Base-by-base conservation (phyloP, 2,113 vertebrate genomes). In the Pituophis catenifer region DNA sequence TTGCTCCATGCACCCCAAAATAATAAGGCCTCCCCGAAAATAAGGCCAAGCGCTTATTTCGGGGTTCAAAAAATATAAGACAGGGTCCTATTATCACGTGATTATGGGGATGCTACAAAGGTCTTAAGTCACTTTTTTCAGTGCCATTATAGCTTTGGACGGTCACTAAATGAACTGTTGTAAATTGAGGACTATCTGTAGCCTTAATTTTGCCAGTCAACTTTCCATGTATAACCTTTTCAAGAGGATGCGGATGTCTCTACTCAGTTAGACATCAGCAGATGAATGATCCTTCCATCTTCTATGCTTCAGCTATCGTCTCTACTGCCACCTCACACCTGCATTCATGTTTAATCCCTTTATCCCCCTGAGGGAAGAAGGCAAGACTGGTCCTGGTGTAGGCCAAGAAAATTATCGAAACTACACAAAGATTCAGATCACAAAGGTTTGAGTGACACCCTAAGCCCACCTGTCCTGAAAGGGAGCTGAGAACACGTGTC, bases 391-490 rank as follows among this genome's bases (percentile, higher is more conserved):
- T 86, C n/a, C 23, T 54, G n/a, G 13, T 48, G n/a, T n/a, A 93
- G 75, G 19, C 21, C 91, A 91, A 94, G 96, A 94, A 95, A 92
- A 57, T 44, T 95, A 95, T 95, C 95, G 75, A 13, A 65, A 54
- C 90, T 53, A 8, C 38, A 85, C 86, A 88, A 95, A 93, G 90
- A 90, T 95, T 92, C 94, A 0, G 0, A 93, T 50, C 93, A 5
- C 62, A 59, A 92, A 1, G 15, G 75, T 87, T n/a, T 24, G 94
- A 95, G 93, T 59, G 92, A 0, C 0, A 57, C 23, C 53, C 93
- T 93, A 92, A 94, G 88, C 93, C 95, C 95, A 96, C 96, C 96
- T 96, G 94, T 95, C 96, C 94, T 52, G 70, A 38, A 93, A 89
- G 91, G 94, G 90, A 95, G 95, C 94, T 88, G 93, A 92, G 8